Evolutionary conservation across 2,113 vertebrate species (phyloP).

Genomic region (Sebastes fasciatus): DNA sequence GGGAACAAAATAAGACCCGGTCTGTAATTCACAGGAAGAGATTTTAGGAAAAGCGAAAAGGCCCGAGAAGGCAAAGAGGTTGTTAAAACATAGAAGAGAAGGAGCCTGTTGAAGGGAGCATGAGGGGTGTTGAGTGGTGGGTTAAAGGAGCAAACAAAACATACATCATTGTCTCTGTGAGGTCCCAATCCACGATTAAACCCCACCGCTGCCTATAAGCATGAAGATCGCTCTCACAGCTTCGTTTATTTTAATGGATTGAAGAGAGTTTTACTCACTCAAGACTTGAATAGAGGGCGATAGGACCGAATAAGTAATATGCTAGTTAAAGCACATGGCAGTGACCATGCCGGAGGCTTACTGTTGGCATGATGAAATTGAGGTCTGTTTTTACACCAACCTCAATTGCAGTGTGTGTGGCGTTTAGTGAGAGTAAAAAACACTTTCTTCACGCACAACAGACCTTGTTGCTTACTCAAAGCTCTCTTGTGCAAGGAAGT

Average conservation of each 20-base stretch:
- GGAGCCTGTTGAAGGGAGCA: slow-evolving; percentile 60
- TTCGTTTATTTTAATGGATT: slow-evolving; percentile 20
- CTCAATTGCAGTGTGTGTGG: slow-evolving; percentile 70
- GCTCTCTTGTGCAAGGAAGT: slow-evolving; percentile 65
- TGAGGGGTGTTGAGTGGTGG: slow-evolving; percentile 57
- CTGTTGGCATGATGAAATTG: slow-evolving; percentile 34
- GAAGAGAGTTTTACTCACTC: slow-evolving; percentile 22
- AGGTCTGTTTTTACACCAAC: slow-evolving; percentile 65
- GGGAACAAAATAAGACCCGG: slow-evolving; percentile 64
- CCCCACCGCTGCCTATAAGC: not conserved
- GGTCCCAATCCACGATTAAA: slow-evolving; percentile 34
- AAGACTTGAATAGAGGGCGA: not conserved
- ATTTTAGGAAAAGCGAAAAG: slow-evolving; percentile 67
- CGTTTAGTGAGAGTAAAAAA: slow-evolving; percentile 28
- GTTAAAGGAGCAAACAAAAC: slow-evolving; percentile 60
- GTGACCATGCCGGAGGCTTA: slow-evolving; percentile 35
- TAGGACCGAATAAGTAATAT: not conserved
- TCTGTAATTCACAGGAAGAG: slow-evolving; percentile 80
- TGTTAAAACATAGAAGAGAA: slow-evolving; percentile 78
- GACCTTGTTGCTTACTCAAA: slow-evolving; percentile 56
- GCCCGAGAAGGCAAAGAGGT: slow-evolving; percentile 65
- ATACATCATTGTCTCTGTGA: slow-evolving; percentile 65
- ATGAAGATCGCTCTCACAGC: not conserved
- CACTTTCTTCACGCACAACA: slow-evolving; percentile 55
- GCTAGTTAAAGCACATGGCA: slow-evolving; percentile 22